Conservation (phyloP, 2,888 invertebrate genomes). For the Drosophila putrida region DNA sequence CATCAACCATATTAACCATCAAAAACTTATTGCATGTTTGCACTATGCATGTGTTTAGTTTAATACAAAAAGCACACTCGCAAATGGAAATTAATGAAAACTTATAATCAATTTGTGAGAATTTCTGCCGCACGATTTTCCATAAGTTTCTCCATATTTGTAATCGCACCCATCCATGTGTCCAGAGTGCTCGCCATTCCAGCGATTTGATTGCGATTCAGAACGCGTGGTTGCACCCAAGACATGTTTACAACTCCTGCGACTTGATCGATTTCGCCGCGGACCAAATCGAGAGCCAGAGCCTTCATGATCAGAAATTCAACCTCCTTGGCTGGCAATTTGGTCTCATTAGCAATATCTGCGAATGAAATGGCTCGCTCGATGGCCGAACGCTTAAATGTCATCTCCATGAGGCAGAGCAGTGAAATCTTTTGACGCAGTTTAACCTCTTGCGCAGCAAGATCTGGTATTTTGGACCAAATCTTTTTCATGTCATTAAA, state of each 20-base stretch:
- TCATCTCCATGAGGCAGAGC: constrained; percentile 98
- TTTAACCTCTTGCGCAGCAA: constrained; percentile 92
- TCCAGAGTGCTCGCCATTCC: constrained; percentile 85
- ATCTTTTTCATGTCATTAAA: constrained; percentile 89
- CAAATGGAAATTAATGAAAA: constrained; percentile 55
- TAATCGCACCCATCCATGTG: constrained; percentile 85
- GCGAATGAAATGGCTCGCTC: constrained; percentile 94
- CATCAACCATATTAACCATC: constrained; percentile 4
- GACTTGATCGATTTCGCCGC: constrained; percentile 98
- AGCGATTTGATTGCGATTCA: constrained; percentile 86
- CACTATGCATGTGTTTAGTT: constrained; percentile 33
- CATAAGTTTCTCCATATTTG: constrained; percentile 85
- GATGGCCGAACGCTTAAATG: constrained; percentile 96
- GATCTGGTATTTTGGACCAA: constrained; percentile 93
- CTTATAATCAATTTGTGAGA: constrained; percentile 83
- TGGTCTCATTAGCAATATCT: constrained; percentile 95
- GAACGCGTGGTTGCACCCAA: constrained; percentile 92
- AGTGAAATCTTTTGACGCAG: constrained; percentile 97
- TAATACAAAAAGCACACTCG: constrained; percentile 68
- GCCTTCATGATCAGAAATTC: constrained; percentile 99
- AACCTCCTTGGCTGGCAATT: constrained; percentile 93
- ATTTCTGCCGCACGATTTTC: constrained; percentile 85
- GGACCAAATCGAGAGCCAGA: constrained; percentile 95
- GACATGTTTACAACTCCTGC: constrained; percentile 89
- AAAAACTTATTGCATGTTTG: background rate